These are phyloP conservation scores for Eustalomyia histrio DNA, from an alignment of 2,888 invertebrate genomes.

Conservation along the genomic window DNA sequence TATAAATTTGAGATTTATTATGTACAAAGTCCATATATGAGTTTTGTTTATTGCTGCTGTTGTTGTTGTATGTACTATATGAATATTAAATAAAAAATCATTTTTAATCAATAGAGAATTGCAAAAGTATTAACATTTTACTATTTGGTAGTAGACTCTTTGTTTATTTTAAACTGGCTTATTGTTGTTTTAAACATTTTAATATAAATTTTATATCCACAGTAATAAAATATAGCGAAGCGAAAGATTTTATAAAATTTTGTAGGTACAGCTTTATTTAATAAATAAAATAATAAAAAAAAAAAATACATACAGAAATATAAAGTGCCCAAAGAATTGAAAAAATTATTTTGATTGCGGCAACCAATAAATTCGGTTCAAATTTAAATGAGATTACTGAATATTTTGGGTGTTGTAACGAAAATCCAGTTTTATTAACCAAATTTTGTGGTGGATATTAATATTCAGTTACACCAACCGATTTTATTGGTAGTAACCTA, in stretches of 20 bases:
- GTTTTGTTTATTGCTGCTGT: not conserved
- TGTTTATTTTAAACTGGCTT: not conserved
- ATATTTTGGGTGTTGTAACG: no score
- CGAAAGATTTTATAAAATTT: not conserved
- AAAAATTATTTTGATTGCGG: no score
- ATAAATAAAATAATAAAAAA: not conserved
- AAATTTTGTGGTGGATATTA: no score
- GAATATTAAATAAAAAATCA: constrained; percentile 37
- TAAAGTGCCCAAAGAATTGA: no score
- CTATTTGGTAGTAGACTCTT: constrained; percentile 19
- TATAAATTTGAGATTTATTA: not conserved
- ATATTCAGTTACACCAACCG: no score
- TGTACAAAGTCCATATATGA: not conserved
- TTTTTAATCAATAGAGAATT: constrained; percentile 22
- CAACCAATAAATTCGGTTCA: no score
- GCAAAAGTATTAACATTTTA: constrained; percentile 21
- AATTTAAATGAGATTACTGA: no score
- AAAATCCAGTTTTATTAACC: no score
- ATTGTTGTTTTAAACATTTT: not conserved
- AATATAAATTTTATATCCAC: not conserved
- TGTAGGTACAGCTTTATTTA: not conserved
- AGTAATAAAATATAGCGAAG: not conserved
- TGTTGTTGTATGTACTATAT: constrained; percentile 52
- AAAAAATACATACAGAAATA: no score
- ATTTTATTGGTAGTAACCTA: no score